Base-by-base conservation (phyloP, 2,888 invertebrate genomes). In the Nematopogon swammerdamellus region DNA sequence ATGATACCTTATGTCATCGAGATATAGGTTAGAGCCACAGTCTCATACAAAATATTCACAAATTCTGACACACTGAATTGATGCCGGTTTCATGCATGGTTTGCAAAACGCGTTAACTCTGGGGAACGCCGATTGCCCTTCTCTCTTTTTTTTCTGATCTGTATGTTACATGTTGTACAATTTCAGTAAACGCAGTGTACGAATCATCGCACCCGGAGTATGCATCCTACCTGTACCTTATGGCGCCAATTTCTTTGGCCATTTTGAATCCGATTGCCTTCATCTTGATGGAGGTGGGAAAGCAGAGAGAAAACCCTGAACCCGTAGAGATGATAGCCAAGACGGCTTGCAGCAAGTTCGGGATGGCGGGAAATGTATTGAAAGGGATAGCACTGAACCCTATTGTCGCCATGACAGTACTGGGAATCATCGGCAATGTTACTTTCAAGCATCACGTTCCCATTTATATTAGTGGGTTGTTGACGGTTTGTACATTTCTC, bases 181-280 rank as follows among this genome's bases (percentile, higher is more conserved):
- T 43, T 19, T 43, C 79, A 92, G 93, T 96, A 49, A 84, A 84
- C 60, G 95, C 96, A 18, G 80, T 97, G 18, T 97, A 97, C 68
- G 81, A 85, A 55, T 84, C 86, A 51, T 85, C 86, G 4, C 95
- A 97, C 77, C 93, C 95, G 0, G 93, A 96, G 61, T 97, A 92
- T 76, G 86, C 92, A 1, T 83, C 89, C 1, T 97, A 96, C 67
- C 76, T 97, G 46, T 97, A 97, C 66, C 80, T 97, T 48, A 88
- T 97, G 84, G 95, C 96, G 10, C 97, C 97, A 1, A 94, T 97
- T 64, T 96, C 95, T 44, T 75, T 97, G 53, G 91, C 93, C 1
- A 87, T 97, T 58, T 76, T 97, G 19, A 97, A 97, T 72, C 97
- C 97, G 0, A 83, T 97, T 55, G 93, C 93, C 18, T 93, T 97